Conservation (phyloP, 2,888 invertebrate species). For the Lagria hirta region DNA sequence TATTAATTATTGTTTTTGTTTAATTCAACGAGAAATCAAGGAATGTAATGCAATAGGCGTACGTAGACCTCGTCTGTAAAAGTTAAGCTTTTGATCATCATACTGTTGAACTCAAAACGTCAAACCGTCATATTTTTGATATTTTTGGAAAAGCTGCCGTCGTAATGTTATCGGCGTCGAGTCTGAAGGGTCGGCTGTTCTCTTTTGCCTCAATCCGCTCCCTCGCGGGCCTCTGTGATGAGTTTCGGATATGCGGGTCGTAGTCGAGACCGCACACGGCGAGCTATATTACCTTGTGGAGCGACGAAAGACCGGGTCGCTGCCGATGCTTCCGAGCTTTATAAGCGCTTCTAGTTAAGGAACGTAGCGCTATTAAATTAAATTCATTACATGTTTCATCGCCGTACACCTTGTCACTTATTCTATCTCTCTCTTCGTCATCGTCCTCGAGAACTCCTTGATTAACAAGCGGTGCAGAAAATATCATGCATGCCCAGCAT, state of each 20-base stretch:
- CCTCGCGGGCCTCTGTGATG: constrained; percentile 14
- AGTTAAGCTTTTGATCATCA: too few species aligned
- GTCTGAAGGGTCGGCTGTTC: constrained; percentile 15
- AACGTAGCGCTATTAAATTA: constrained; percentile 24
- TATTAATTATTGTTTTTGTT: too few species aligned
- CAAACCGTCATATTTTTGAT: constrained; percentile 10
- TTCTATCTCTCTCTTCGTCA: constrained; percentile 11
- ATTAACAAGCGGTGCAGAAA: constrained; percentile 23
- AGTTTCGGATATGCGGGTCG: constrained; percentile 24
- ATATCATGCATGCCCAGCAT: constrained; percentile 12
- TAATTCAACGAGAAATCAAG: too few species aligned
- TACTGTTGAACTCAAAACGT: too few species aligned
- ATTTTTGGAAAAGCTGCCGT: constrained; percentile 10
- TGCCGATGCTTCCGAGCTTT: constrained; percentile 12
- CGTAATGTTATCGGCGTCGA: constrained; percentile 18
- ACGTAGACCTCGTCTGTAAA: too few species aligned
- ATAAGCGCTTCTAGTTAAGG: constrained; percentile 12
- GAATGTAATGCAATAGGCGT: too few species aligned
- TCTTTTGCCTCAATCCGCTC: too few species aligned
- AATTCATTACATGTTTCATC: constrained; percentile 25
- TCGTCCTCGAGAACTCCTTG: constrained; percentile 22
- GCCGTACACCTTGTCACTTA: constrained; percentile 20
- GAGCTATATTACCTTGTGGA: constrained; percentile 23
- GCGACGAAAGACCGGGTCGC: too few species aligned
- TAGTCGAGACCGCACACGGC: constrained; percentile 22